Evolutionary conservation across 35 echinoderm and acorn worm genomes (phyloP).

Genomic region (Heliocidaris erythrogramma): DNA sequence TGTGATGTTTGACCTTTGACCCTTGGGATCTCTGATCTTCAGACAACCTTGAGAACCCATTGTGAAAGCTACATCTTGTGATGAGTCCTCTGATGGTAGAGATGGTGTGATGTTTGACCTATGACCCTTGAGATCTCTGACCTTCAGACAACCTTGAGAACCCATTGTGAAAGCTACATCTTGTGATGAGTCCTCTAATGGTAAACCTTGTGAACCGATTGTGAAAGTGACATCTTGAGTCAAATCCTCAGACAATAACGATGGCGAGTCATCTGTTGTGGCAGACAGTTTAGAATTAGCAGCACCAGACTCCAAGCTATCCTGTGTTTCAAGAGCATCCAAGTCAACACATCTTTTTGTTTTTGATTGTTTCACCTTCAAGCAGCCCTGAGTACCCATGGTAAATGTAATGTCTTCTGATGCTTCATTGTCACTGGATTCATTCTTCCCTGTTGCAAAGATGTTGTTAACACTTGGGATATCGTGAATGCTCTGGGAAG

Average conservation of each 20-base stretch:
- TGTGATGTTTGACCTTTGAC: neutral
- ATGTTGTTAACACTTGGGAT: neutral
- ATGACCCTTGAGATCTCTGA: neutral
- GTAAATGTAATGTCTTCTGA: neutral
- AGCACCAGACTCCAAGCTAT: neutral
- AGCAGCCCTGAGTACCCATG: neutral
- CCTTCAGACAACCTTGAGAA: neutral
- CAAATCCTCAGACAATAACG: too few relatives aligned
- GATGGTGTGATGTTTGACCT: neutral
- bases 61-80: neutral
- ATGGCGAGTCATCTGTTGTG: too few relatives aligned
- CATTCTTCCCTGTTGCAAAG: neutral
- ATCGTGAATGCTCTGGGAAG: neutral
- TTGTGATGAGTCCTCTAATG: neutral
- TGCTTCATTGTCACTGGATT: neutral
- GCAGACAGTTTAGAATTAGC: too few relatives aligned
- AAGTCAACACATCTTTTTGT: neutral
- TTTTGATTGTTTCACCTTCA: neutral
- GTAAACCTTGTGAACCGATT: neutral
- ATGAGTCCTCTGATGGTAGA: neutral
- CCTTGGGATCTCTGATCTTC: neutral
- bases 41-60: neutral
- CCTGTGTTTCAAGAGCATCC: neutral
- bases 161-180: neutral
- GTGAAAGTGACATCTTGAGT: neutral